A percentile compares a stretch with the other conserved stretches of the same genome.
These are phyloP conservation scores for Solenodon paradoxus DNA, from an alignment of 2,113 vertebrate genomes.

Conservation along the genomic window DNA sequence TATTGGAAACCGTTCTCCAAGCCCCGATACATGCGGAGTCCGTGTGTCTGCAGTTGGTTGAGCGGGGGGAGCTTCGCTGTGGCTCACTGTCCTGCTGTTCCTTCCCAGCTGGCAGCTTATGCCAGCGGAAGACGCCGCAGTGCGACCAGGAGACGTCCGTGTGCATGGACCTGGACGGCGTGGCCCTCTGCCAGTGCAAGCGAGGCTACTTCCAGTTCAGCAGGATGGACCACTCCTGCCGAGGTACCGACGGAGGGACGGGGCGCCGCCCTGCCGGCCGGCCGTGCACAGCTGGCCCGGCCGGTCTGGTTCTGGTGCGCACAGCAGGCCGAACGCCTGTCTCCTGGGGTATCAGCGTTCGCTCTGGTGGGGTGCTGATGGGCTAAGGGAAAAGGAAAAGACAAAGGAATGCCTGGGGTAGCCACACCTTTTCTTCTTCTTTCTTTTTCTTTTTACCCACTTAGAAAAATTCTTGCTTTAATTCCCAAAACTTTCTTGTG, in stretches of 20 bases:
- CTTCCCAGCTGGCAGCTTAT: slow-evolving; percentile 89
- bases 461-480: slow-evolving; percentile 57
- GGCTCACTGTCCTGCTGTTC: slow-evolving; percentile 35
- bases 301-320: slow-evolving; percentile 38
- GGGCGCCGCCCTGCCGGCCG: no score
- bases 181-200: slow-evolving; percentile 89
- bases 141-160: slow-evolving; percentile 90
- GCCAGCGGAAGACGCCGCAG: slow-evolving; percentile 86
- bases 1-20: background rate
- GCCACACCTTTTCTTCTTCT: background rate
- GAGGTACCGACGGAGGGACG: no score
- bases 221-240: slow-evolving; percentile 91
- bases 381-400: slow-evolving; percentile 51
- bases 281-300: no score
- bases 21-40: background rate
- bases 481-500: slow-evolving; percentile 34
- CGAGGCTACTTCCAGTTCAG: slow-evolving; percentile 95
- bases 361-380: slow-evolving; percentile 67
- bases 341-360: slow-evolving; percentile 73
- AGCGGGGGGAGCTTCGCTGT: background rate
- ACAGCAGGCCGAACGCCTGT: slow-evolving; percentile 51
- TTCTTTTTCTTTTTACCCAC: slow-evolving; percentile 9
- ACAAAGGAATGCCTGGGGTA: slow-evolving; percentile 55
- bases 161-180: slow-evolving; percentile 88
- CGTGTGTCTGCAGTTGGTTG: background rate